These are phyloP conservation scores for Picathartes gymnocephalus DNA, from an alignment of 2,113 vertebrate genomes.

Conservation along the genomic window DNA sequence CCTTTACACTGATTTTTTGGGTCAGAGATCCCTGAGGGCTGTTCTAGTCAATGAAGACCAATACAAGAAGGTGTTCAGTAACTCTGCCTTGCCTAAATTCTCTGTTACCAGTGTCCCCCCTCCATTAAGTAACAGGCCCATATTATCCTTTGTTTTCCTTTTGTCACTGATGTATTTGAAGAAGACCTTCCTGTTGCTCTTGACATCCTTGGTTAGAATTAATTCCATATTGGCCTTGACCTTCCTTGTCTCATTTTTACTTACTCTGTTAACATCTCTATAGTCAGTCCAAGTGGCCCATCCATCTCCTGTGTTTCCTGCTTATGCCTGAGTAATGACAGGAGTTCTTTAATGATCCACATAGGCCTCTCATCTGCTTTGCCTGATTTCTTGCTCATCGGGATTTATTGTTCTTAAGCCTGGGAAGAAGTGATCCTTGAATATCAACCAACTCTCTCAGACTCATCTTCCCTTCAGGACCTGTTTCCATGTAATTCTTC, in stretches of 20 bases:
- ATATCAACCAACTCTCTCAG: neutral
- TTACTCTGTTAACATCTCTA: neutral
- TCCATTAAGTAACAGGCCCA: neutral
- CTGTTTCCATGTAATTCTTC: neutral
- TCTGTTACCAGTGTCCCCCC: neutral
- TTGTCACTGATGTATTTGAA: neutral
- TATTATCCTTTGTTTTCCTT: neutral
- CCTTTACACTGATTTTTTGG: neutral
- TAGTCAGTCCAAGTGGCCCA: neutral
- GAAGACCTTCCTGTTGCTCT: neutral
- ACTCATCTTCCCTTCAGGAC: neutral
- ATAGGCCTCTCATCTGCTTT: neutral
- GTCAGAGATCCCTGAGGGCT: neutral
- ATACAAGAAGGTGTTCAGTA: neutral
- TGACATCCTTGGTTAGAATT: neutral
- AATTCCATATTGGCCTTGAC: neutral
- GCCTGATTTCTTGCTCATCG: neutral
- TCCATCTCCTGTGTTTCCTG: neutral
- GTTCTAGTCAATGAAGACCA: neutral
- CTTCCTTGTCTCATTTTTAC: neutral
- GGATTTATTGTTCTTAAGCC: neutral
- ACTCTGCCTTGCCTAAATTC: neutral
- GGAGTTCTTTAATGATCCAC: neutral
- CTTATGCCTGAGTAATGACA: neutral
- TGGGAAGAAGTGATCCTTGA: neutral